Evolutionary conservation across 2,797 vertebrate species (phyloP).

Genomic region (Muscicapa striata): DNA sequence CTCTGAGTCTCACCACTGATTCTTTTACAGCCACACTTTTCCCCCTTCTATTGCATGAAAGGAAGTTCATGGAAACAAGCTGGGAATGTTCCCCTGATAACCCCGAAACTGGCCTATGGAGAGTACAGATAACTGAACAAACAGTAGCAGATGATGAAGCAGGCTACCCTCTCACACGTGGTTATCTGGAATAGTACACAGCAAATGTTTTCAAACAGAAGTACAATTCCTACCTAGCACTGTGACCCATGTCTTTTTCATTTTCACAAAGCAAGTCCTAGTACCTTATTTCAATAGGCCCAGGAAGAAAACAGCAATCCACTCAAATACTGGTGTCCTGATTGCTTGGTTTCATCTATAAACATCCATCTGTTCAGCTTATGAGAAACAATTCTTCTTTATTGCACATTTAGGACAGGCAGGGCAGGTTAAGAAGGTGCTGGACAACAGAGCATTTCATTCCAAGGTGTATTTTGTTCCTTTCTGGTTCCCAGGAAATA

Average conservation of each 20-base stretch:
- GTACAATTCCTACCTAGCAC: neutral
- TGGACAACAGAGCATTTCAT: neutral
- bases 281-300: neutral
- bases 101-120: neutral
- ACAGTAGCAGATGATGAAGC: neutral
- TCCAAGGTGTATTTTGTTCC: neutral
- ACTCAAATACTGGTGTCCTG: neutral
- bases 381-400: neutral
- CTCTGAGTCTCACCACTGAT: neutral
- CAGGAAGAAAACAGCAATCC: neutral
- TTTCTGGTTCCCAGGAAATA: neutral
- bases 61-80: neutral
- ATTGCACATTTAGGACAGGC: neutral
- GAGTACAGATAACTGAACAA: slow-evolving; percentile 24
- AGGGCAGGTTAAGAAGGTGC: neutral
- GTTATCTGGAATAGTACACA: neutral
- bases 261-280: neutral
- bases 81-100: neutral
- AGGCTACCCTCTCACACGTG: neutral
- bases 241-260: neutral
- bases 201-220: neutral
- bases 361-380: neutral
- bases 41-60: neutral
- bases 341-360: neutral
- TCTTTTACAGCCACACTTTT: neutral